Conservation (phyloP, 2,888 invertebrate genomes). For the Cheiracanthium punctorium region DNA sequence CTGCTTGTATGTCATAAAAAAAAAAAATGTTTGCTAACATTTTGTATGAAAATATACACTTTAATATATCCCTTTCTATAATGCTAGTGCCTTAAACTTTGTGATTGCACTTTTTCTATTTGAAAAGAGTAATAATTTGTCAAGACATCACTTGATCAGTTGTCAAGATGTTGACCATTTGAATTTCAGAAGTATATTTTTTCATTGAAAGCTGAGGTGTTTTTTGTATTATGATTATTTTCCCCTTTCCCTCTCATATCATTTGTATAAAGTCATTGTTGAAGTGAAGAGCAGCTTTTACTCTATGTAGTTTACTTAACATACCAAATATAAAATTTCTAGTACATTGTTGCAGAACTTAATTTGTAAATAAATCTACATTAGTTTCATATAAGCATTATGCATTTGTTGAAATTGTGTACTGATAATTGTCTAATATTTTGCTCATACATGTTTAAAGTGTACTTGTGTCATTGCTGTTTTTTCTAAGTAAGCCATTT, state of each 20-base stretch:
- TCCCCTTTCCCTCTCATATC: not conserved
- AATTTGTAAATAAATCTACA: no score
- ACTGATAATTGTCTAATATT: no score
- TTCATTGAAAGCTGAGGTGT: not conserved
- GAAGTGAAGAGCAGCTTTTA: not conserved
- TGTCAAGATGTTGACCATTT: not conserved
- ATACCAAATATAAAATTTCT: not conserved
- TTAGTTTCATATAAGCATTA: no score
- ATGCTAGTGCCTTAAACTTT: slow-evolving; percentile 53
- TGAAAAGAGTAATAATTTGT: no score
- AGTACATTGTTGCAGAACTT: not conserved
- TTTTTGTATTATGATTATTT: not conserved
- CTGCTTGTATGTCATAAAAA: not conserved
- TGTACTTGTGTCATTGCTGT: no score
- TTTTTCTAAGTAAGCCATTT: no score
- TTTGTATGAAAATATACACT: not conserved
- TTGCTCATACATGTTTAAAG: no score
- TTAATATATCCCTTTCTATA: slow-evolving; percentile 15
- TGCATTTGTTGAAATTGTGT: no score
- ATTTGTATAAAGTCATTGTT: not conserved
- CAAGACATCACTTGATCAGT: not conserved
- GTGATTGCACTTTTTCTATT: slow-evolving; percentile 29
- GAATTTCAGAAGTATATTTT: not conserved
- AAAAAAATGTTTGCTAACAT: not conserved
- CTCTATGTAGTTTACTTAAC: not conserved